Evolutionary conservation across 1,140 invertebrate genomes (phyloP), one percentile per base, ranked within the genome.

Genomic region (Globodera rostochiensis): DNA sequence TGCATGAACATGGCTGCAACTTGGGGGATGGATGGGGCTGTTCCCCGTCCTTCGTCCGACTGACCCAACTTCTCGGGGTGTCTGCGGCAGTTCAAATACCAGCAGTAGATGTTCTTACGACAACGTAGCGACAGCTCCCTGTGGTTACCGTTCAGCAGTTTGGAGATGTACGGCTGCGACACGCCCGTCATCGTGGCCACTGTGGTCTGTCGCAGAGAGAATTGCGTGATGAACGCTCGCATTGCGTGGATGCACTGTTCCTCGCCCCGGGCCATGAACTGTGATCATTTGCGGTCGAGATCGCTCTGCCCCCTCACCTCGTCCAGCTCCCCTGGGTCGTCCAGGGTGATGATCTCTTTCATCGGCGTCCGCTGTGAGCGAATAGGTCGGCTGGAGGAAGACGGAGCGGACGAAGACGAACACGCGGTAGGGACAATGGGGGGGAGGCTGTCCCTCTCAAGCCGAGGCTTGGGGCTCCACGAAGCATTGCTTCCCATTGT

Each of bases 101-200:
- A 89, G 36, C 82, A 85, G 79, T 89, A 89, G 74, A 89, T 89
- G 81, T 89, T 89, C 67, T 86, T 87, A 50, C 88, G 84, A 78
- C 88, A 89, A n/a, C 88, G 82, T 15, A 89, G 82, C 13, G 85
- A 87, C 21, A 89, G 80, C 77, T 89, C 88, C 50, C 85, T 74
- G 74, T 89, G 88, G 77, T 89, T 89, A 11, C 88, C 88, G 60
- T 89, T 89, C 36, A 89, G 80, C 15, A 89, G 81, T 73, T 89
- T 89, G 13, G 86, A 87, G 73, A 89, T 89, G 76, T 88, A 89
- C 3, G 88, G 88, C 73, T 89, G 88, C 25, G 85, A 87, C 25
- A 89, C 60, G 87, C 87, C 88, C 47, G 88, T 88, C 88, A 88
- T 88, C 69, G 80, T 80, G 15, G 88, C 88, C 45, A 89, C 88